Base-by-base conservation (phyloP, 2,888 invertebrate genomes). In the Pachliopta kotzebuea region DNA sequence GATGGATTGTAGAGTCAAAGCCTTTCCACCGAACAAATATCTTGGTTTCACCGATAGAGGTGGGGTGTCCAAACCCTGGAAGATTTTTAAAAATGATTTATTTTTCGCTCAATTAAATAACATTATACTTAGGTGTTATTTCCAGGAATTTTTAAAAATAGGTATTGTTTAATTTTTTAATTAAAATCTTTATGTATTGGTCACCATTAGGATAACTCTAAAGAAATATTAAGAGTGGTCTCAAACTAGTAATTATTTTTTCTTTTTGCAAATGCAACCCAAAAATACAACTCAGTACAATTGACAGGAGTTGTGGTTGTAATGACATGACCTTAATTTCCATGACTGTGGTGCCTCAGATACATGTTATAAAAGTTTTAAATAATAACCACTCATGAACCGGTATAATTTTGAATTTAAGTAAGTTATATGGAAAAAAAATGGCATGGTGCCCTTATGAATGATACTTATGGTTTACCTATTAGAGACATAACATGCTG, bases 11-110 rank as follows among this genome's bases (percentile, higher is more conserved):
- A 96, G 90, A 9, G 92, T 93, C 61, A 95, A 86, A 45, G 95
- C 95, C 76, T 93, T 92, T n/a, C 94, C 94, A 69, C 92, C 90
- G 78, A 95, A 96, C 71, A 95, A 87, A 80, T 93, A 90, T 75
- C 84, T 86, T 81, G 87, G 92, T 78, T 89, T 91, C 85, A 90
- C 85, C 55, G 91, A 85, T 74, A 90, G 77, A 65, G 83, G 80
- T 50, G 84, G 80, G n/a, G 87, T 86, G 73, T 90, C 88, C 76
- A 91, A 75, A 76, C 80, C 81, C 92, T 92, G 88, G 76, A 89
- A 87, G 53, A 23, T 63, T 69, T 67, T 45, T 45, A 63, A 69
- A 68, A 59, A 72, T 72, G 67, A 75, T 81, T 74, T 81, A 82
- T 72, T 75, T 64, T 62, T 68, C 62, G 71, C 62, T 72, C 78